A percentile compares a stretch with the other conserved stretches of the same genome.
These are phyloP conservation scores for Blastomussa wellsi DNA, from an alignment of 92 coral and sea anemone genomes.

Conservation along the genomic window DNA sequence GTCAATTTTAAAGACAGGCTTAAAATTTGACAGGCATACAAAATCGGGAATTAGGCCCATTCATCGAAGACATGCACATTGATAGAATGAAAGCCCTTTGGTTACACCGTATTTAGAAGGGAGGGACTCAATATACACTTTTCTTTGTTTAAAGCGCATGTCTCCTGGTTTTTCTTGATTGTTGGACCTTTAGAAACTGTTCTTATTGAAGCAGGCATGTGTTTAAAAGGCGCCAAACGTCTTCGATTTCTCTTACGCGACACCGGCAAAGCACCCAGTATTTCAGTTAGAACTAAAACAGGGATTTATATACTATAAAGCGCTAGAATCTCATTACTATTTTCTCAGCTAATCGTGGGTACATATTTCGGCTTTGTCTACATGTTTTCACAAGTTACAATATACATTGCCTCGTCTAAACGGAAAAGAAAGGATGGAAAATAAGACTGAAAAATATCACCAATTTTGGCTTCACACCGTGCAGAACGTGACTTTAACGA, in stretches of 20 bases:
- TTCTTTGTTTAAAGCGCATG: background rate
- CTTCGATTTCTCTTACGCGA: background rate
- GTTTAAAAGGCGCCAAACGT: conserved; percentile 15
- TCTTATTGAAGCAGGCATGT: background rate
- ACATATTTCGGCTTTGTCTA: background rate
- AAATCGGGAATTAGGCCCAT: background rate
- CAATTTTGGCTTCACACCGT: background rate
- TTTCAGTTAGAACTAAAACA: no score
- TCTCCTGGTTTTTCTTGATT: background rate
- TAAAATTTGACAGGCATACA: background rate
- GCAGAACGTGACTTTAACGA: conserved; percentile 17
- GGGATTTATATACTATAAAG: background rate
- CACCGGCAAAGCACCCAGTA: background rate
- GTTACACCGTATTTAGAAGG: background rate
- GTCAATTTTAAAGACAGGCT: background rate
- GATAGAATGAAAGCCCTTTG: background rate
- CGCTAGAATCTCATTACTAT: background rate
- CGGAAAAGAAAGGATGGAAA: no score
- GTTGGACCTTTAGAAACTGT: background rate
- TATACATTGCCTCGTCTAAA: background rate
- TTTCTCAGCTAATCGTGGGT: background rate
- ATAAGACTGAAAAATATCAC: background rate
- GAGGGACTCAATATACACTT: background rate
- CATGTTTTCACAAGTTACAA: background rate
- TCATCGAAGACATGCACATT: background rate